phyloP scores from a whole-genome alignment of 2,113 vertebrate genomes.

The Anas platyrhynchos region DNA sequence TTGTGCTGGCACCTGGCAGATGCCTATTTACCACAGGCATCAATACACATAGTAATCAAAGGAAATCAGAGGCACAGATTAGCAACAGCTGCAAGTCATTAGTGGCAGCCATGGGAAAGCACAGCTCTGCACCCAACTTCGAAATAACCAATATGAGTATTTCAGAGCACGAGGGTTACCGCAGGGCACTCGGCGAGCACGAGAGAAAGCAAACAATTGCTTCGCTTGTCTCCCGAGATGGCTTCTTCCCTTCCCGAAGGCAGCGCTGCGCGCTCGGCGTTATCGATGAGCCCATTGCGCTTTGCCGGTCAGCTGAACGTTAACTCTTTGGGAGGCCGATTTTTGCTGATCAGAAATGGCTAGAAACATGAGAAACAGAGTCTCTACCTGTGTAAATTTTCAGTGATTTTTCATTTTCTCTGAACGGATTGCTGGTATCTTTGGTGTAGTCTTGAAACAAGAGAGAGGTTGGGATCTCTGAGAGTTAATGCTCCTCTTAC shows the following conservation, averaged over 20 bases:
- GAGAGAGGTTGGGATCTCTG: background rate
- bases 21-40: conserved; percentile 87
- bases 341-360: background rate
- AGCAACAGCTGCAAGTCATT: conserved; percentile 89
- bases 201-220: conserved; percentile 80
- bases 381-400: background rate
- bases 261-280: background rate
- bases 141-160: conserved; percentile 81
- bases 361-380: background rate
- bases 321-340: conserved; percentile 27
- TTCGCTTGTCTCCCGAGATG: conserved; percentile 75
- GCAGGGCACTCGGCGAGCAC: conserved; percentile 73
- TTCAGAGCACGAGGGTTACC: conserved; percentile 80
- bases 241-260: conserved; percentile 49
- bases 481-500: background rate
- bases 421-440: background rate
- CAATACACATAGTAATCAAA: conserved; percentile 89
- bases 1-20: conserved; percentile 89
- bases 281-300: conserved; percentile 57
- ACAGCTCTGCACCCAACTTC: conserved; percentile 83
- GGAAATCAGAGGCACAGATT: conserved; percentile 87
- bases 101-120: conserved; percentile 87
- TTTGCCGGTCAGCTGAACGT: background rate
- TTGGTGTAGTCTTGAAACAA: background rate
- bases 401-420: background rate